These are phyloP conservation scores for Chelmon rostratus DNA, from an alignment of 2,797 vertebrate species.

Conservation along the genomic window DNA sequence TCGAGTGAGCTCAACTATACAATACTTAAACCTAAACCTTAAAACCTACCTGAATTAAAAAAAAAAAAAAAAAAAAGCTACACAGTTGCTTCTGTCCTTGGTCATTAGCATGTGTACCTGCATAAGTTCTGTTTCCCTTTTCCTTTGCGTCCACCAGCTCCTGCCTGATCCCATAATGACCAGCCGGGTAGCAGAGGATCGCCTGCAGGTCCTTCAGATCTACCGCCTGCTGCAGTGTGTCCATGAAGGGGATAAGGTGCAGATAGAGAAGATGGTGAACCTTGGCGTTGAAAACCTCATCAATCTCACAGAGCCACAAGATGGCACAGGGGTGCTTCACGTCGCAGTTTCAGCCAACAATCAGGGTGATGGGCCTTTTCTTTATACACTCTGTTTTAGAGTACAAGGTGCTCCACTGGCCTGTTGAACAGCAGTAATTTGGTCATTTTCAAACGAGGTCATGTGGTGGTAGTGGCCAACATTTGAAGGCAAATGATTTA, in stretches of 20 bases:
- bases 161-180: slow-evolving; percentile 57
- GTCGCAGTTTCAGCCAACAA: slow-evolving; percentile 88
- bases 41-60: neutral
- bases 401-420: neutral
- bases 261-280: slow-evolving; percentile 89
- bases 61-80: neutral
- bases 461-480: neutral
- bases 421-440: neutral
- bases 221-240: slow-evolving; percentile 93
- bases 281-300: slow-evolving; percentile 90
- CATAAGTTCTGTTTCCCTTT: neutral
- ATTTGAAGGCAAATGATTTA: neutral
- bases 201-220: slow-evolving; percentile 89
- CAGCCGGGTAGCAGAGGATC: slow-evolving; percentile 78
- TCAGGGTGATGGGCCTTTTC: slow-evolving; percentile 54
- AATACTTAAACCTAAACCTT: neutral
- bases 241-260: slow-evolving; percentile 82
- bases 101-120: neutral
- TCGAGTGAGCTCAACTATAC: neutral
- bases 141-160: neutral
- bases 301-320: slow-evolving; percentile 89
- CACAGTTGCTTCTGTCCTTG: neutral
- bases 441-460: neutral
- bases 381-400: neutral
- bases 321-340: slow-evolving; percentile 89